Conservation (phyloP, 2,888 invertebrate genomes). For the Alsophila aescularia region DNA sequence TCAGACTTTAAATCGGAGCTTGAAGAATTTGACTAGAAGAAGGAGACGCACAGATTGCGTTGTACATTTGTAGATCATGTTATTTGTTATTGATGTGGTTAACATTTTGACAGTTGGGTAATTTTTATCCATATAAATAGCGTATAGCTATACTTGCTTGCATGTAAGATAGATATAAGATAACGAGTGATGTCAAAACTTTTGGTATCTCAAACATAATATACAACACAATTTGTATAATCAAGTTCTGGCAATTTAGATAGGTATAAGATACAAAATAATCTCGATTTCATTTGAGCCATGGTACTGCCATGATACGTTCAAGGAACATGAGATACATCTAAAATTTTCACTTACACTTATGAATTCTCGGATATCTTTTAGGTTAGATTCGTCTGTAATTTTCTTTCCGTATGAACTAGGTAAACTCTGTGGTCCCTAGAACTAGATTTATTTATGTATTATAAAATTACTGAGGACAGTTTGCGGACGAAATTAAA, state of each 20-base stretch:
- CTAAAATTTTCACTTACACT: background rate
- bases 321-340: background rate
- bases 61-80: slow-evolving; percentile 39
- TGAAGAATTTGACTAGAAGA: background rate
- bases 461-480: slow-evolving; percentile 4
- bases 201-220: background rate
- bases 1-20: background rate
- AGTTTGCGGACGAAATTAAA: slow-evolving; percentile 1
- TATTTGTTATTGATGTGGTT: slow-evolving; percentile 48
- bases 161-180: slow-evolving; percentile 13
- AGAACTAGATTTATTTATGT: slow-evolving; percentile 1
- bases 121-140: slow-evolving; percentile 20
- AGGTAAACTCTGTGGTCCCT: slow-evolving; percentile 19
- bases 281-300: background rate
- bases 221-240: background rate
- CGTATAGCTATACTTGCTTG: slow-evolving; percentile 22
- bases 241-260: background rate
- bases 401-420: slow-evolving; percentile 22
- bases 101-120: slow-evolving; percentile 37
- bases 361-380: background rate
- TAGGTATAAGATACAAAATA: background rate
- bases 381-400: slow-evolving; percentile 19
- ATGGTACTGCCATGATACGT: background rate
- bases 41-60: slow-evolving; percentile 2
- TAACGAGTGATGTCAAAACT: background rate